A percentile compares a stretch with the other conserved stretches of the same genome.
phyloP scores from a whole-genome alignment of 2,888 invertebrate genomes.

The Catocala sponsa region DNA sequence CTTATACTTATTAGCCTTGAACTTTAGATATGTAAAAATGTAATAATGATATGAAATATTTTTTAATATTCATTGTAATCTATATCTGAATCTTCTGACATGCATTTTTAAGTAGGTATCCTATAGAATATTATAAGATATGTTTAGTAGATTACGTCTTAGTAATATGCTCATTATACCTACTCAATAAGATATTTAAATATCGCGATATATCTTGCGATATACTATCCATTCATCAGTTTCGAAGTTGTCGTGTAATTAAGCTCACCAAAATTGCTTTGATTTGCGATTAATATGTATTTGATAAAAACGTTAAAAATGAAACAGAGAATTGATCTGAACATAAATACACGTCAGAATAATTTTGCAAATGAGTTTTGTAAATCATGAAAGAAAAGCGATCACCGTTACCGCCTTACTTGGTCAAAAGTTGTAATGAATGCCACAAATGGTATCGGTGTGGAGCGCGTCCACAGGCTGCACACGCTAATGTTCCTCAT shows the following conservation, averaged over 20 bases:
- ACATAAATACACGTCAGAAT: constrained; percentile 40
- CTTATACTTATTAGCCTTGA: neutral
- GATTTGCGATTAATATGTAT: neutral
- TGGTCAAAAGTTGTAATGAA: constrained; percentile 71
- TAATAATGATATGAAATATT: too few relatives aligned
- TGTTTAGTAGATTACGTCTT: too few relatives aligned
- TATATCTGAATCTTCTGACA: too few relatives aligned
- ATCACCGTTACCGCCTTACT: constrained; percentile 60
- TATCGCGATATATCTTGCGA: neutral
- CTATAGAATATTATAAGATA: too few relatives aligned
- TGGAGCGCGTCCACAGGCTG: constrained; percentile 55
- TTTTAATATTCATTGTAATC: too few relatives aligned
- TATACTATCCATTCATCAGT: neutral
- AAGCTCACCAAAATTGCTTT: neutral
- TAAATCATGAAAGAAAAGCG: constrained; percentile 67
- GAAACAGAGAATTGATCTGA: constrained; percentile 25
- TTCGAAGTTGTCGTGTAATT: neutral
- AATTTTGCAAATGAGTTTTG: constrained; percentile 59
- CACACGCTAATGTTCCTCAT: constrained; percentile 72
- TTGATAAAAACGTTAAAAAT: constrained; percentile 3
- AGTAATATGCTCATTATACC: too few relatives aligned
- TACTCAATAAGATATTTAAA: neutral
- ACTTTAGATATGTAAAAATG: neutral
- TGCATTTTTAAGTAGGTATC: too few relatives aligned
- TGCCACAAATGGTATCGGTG: constrained; percentile 68